Percentiles rank a stretch among this genome's conserved stretches.
Evolutionary conservation across 1,140 invertebrate species (phyloP).

Genomic region (Euura lappo): DNA sequence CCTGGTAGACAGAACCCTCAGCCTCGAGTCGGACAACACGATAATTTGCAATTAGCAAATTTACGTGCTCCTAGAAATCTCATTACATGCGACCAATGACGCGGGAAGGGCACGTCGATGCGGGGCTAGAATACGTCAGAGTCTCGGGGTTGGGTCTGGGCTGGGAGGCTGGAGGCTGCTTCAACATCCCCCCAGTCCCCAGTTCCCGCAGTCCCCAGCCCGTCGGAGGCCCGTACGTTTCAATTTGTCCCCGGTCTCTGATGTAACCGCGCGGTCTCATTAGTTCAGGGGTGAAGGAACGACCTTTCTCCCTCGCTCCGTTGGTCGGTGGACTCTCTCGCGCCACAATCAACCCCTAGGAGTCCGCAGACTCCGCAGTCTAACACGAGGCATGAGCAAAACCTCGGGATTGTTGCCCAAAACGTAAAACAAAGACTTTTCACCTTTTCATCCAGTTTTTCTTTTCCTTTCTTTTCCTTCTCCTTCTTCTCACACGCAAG

Average conservation of each 20-base stretch:
- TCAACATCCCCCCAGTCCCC: background rate
- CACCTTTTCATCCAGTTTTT: background rate
- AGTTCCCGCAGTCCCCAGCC: slow-evolving; percentile 9
- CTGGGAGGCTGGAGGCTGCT: slow-evolving; percentile 4
- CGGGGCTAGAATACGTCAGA: background rate
- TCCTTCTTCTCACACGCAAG: too few species aligned
- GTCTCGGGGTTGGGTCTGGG: background rate
- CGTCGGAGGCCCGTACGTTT: slow-evolving; percentile 55
- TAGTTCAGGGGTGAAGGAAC: slow-evolving; percentile 46
- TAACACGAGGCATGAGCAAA: too few species aligned
- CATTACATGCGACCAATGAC: background rate
- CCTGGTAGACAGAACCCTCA: background rate
- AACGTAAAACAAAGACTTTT: background rate
- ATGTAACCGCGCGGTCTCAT: slow-evolving; percentile 57
- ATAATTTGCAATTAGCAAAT: slow-evolving; percentile 1
- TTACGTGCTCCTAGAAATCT: slow-evolving; percentile 1
- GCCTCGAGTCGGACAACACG: background rate
- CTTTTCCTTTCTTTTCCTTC: background rate
- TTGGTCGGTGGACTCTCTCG: slow-evolving; percentile 20
- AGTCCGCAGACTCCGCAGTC: too few species aligned
- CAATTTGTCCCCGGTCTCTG: slow-evolving; percentile 56
- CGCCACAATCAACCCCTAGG: background rate
- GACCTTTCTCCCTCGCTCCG: slow-evolving; percentile 22
- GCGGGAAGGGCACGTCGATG: slow-evolving; percentile 5
- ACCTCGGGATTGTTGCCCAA: too few species aligned